Conservation (phyloP, 92 coral and sea anemone species). For the Epizoanthus rinbou region DNA sequence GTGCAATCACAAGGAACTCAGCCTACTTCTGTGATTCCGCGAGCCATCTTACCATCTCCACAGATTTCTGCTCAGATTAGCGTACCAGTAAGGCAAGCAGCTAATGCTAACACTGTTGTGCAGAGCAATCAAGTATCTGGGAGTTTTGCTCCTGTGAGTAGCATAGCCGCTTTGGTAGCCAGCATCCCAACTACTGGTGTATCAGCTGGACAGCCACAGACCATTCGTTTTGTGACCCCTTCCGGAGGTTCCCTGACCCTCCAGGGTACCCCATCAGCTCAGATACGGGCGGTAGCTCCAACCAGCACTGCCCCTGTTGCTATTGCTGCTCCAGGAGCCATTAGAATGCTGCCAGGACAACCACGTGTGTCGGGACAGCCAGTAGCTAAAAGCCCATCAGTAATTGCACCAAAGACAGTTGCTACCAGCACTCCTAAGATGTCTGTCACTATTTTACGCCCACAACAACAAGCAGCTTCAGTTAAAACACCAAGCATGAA, state of each 20-base stretch:
- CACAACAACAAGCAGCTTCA: constrained; percentile 53
- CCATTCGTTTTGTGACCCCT: constrained; percentile 81
- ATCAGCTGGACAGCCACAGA: constrained; percentile 75
- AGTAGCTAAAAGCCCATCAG: constrained; percentile 39
- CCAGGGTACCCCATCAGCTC: constrained; percentile 66
- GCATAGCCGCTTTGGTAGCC: constrained; percentile 88
- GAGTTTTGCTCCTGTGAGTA: constrained; percentile 71
- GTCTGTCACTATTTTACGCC: constrained; percentile 59
- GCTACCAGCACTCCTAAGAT: constrained; percentile 62
- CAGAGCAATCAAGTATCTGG: constrained; percentile 37
- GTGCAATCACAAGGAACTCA: background rate
- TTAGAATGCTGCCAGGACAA: constrained; percentile 43
- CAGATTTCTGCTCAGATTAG: constrained; percentile 53
- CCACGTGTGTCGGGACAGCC: constrained; percentile 31
- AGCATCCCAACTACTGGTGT: constrained; percentile 71
- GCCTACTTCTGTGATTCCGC: constrained; percentile 51
- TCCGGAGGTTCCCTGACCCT: constrained; percentile 71
- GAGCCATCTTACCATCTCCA: constrained; percentile 45
- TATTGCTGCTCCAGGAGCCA: constrained; percentile 45
- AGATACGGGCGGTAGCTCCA: constrained; percentile 46
- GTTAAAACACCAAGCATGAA: constrained; percentile 20
- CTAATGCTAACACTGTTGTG: constrained; percentile 50
- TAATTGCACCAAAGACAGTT: constrained; percentile 69
- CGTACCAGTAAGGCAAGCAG: constrained; percentile 53
- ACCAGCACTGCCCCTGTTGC: constrained; percentile 47